Evolutionary conservation across 2,888 invertebrate genomes (phyloP).

Genomic region (Drosophila algonquin): DNA sequence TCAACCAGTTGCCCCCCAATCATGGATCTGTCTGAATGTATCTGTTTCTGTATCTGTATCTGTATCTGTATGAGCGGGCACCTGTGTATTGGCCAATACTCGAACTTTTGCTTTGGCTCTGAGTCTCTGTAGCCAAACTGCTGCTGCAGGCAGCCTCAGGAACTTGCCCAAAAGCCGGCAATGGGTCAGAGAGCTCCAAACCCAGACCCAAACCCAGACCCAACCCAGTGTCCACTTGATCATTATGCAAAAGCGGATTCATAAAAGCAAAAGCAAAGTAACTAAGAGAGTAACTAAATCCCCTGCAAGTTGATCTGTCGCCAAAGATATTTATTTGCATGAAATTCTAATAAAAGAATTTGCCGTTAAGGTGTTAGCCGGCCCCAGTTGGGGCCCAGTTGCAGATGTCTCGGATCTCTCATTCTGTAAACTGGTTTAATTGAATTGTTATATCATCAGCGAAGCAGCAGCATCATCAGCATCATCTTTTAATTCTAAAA

Average conservation of each 20-base stretch:
- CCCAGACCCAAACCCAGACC: background rate
- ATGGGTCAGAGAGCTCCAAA: constrained; percentile 7
- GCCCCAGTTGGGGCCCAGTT: constrained; percentile 19
- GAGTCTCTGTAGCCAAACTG: constrained; percentile 29
- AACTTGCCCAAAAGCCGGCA: constrained; percentile 29
- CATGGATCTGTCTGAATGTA: constrained; percentile 13
- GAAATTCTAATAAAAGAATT: constrained; percentile 74
- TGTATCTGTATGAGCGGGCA: constrained; percentile 15
- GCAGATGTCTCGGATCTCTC: constrained; percentile 53
- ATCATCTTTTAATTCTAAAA: constrained; percentile 21
- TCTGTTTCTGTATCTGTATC: constrained; percentile 19
- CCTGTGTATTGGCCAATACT: constrained; percentile 55
- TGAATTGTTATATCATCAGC: constrained; percentile 69
- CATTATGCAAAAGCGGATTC: constrained; percentile 64
- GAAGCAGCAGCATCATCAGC: constrained; percentile 18
- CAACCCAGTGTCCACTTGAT: constrained; percentile 15
- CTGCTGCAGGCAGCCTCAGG: constrained; percentile 21
- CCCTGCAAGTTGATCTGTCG: constrained; percentile 40
- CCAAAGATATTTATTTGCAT: constrained; percentile 58
- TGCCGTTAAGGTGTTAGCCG: constrained; percentile 59
- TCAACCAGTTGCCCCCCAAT: constrained; percentile 57
- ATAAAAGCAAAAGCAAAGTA: constrained; percentile 36
- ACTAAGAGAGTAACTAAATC: constrained; percentile 7
- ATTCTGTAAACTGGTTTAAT: constrained; percentile 68
- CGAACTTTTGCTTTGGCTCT: constrained; percentile 11